Conservation (phyloP, 2,797 vertebrate genomes). For the Scolopax bukidnonensis region DNA sequence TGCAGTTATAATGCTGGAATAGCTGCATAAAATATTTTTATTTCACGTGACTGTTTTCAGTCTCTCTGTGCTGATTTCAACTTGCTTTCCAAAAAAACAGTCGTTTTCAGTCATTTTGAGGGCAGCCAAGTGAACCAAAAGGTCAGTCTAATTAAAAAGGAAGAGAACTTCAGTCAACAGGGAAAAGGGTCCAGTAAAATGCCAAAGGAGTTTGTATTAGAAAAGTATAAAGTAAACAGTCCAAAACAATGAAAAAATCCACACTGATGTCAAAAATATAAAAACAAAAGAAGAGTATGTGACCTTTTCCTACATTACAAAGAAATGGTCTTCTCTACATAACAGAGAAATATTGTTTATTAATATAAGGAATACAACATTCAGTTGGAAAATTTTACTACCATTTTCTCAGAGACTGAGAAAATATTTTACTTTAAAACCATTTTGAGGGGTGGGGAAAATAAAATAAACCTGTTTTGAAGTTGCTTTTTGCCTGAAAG, state of each 20-base stretch:
- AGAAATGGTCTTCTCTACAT: conserved; percentile 57
- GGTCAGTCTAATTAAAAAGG: conserved; percentile 83
- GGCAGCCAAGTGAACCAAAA: conserved; percentile 77
- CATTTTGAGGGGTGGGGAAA: neutral
- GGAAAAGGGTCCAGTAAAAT: conserved; percentile 67
- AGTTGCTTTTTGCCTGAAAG: neutral
- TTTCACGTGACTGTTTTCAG: conserved; percentile 71
- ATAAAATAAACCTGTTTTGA: conserved; percentile 51
- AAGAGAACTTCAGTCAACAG: conserved; percentile 67
- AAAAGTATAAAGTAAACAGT: conserved; percentile 71
- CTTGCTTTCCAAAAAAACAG: conserved; percentile 64
- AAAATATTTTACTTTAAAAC: conserved; percentile 48
- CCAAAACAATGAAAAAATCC: conserved; percentile 65
- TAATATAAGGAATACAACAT: conserved; percentile 47
- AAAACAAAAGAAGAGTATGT: conserved; percentile 20
- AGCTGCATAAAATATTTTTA: conserved; percentile 65
- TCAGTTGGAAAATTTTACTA: conserved; percentile 27
- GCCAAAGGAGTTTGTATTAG: conserved; percentile 70
- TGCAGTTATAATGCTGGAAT: conserved; percentile 50
- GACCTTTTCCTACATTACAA: conserved; percentile 72
- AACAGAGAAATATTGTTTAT: conserved; percentile 35
- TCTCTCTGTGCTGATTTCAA: conserved; percentile 67
- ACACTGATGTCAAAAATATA: conserved; percentile 67
- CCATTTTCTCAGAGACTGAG: neutral
- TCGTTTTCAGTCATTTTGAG: conserved; percentile 76